Evolutionary conservation across 2,888 invertebrate genomes (phyloP), one percentile per base, ranked within the genome.

Genomic region (Crepidodera aurea): DNA sequence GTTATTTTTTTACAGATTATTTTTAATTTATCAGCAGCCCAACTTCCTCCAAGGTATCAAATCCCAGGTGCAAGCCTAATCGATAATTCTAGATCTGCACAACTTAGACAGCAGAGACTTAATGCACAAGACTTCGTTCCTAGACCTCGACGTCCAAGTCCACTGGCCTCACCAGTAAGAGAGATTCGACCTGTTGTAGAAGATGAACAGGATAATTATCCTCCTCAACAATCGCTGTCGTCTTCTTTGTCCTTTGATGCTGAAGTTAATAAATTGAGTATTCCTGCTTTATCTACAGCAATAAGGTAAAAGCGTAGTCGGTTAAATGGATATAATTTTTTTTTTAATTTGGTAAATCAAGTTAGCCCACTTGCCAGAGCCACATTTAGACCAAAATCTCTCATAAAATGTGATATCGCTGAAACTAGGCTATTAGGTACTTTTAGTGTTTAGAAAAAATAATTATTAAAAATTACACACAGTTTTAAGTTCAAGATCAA

Each of bases 161-260:
- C 72, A 0, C 58, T 66, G 19, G 65, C 86, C 2, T 84, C 85
- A 51, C 82, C 82, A 42, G 72, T 86, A 8, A 87, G 89, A 69
- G 89, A 89, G 53, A 74, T 87, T 10, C 87, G 89, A 69, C 89
- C 89, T 1, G 89, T 90, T 5, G 88, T 88, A 0, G 90, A 89
- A 78, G 85, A 89, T 69, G 84, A 84, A 15, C 89, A 89, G 79
- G 88, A 89, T 62, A 87, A 85, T 51, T 76, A 81, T 2, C 80
- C 82, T 1, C 82, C 80, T 1, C 79, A 82, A 5, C 82, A 80
- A 67, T 18, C 16, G 2, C 12, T 40, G 8, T 16, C 48, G 6
- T 69, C 10, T 46, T 63, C 70, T 10, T 16, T 27, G 6, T 69
- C 10, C 18, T 76, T 78, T 61, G 79, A 79, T 51, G 77, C 77